phyloP scores from a whole-genome alignment of 2,888 invertebrate species.

The Caenorhabditis parvicauda region DNA sequence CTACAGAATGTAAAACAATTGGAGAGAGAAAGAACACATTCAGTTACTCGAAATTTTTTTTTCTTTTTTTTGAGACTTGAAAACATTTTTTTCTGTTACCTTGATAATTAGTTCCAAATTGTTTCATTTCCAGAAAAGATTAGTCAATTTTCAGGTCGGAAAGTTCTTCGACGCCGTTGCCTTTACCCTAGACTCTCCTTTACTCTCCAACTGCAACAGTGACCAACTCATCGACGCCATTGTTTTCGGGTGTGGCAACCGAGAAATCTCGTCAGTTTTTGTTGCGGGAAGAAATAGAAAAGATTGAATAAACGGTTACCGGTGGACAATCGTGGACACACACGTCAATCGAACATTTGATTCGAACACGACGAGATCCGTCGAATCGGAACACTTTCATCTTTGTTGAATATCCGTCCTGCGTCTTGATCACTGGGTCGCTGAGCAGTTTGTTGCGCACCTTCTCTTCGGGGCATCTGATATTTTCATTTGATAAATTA shows the following conservation, averaged over 20 bases:
- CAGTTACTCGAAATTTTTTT: too few species aligned
- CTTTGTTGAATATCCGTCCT: constrained; percentile 51
- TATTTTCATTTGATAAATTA: constrained; percentile 15
- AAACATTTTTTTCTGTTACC: too few species aligned
- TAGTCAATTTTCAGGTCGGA: constrained; percentile 24
- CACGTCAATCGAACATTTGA: constrained; percentile 59
- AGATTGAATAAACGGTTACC: constrained; percentile 27
- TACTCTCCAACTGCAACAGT: constrained; percentile 16
- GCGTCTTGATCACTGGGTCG: constrained; percentile 41
- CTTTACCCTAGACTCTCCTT: constrained; percentile 34
- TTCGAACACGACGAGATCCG: constrained; percentile 57
- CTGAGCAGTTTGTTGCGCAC: constrained; percentile 49
- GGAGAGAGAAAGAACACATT: too few species aligned
- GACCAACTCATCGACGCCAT: constrained; percentile 47
- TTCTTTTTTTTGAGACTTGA: too few species aligned
- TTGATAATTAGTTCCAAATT: too few species aligned
- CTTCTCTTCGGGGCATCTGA: constrained; percentile 56
- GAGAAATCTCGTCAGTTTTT: constrained; percentile 48
- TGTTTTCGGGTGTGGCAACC: constrained; percentile 53
- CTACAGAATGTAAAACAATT: background rate
- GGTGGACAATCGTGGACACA: constrained; percentile 53
- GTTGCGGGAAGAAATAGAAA: constrained; percentile 41
- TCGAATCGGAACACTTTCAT: constrained; percentile 61
- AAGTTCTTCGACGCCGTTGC: constrained; percentile 51
- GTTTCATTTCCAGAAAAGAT: too few species aligned